Base-by-base conservation (phyloP, 2,113 vertebrate genomes). In the Phycodurus eques region DNA sequence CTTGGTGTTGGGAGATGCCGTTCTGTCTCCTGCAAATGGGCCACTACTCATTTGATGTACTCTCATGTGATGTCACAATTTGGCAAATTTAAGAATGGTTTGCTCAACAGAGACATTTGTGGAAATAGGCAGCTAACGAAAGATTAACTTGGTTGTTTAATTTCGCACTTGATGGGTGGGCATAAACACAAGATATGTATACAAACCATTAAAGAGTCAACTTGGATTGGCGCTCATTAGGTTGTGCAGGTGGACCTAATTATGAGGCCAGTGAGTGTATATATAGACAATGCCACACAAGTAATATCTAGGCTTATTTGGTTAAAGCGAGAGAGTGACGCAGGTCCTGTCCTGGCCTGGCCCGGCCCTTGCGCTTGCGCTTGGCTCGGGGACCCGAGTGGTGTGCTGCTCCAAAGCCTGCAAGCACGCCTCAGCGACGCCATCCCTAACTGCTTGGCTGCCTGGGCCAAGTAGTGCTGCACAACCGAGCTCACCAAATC, bases 361-460 rank as follows among this genome's bases (percentile, higher is more conserved):
- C 42, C 68, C 75, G 61, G 73, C 70, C 63, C 44, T 73, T 75
- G 56, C 70, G 73, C 74, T 90, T 89, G 86, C 35, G 35, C 35
- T 39, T 39, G 35, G 86, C 83, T 83, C 77, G 20, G 75, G 5
- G 65, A 77, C 54, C 77, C 62, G 44, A 31, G n/a, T 31, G 43
- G 71, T 27, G 70, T 12, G 63, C 72, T 73, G 85, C 79, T 85
- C 78, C 83, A 89, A 75, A 83, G 80, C 74, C 63, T 78, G 68
- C 63, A 57, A 77, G 72, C 83, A 86, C 72, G 77, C 80, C 86
- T 83, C 72, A 68, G 78, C 81, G 87, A 90, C 84, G 90, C 83
- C 88, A 85, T 80, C 77, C 51, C 87, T 89, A 82, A 85, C 79
- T 78, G 72, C 81, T 70, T 72, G 76, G 79, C 79, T 85, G 72